phyloP scores from a whole-genome alignment of 1,140 invertebrate genomes.

The Campoletis sonorensis region DNA sequence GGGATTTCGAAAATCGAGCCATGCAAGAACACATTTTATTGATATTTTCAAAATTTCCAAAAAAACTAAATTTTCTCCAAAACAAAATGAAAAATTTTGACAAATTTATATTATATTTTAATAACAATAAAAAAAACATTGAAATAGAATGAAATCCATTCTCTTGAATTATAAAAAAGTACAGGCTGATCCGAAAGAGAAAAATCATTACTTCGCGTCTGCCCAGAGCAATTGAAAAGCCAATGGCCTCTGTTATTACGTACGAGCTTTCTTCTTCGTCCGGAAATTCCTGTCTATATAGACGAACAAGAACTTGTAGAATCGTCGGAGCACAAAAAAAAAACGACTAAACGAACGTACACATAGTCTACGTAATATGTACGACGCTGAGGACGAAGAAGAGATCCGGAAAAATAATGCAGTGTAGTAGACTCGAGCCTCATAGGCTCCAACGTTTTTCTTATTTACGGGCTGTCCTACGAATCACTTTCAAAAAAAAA shows the following conservation, averaged over 20 bases:
- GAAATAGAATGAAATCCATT: too few relatives aligned
- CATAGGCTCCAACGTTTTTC: neutral
- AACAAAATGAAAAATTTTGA: too few relatives aligned
- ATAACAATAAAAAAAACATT: too few relatives aligned
- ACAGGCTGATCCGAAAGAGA: neutral
- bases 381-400: neutral
- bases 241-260: slow-evolving; percentile 2
- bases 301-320: neutral
- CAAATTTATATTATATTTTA: too few relatives aligned
- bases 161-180: neutral
- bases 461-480: neutral
- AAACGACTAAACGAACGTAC: neutral
- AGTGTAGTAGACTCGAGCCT: neutral
- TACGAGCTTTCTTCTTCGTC: neutral
- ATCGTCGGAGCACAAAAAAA: neutral
- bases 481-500: too few relatives aligned
- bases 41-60: too few relatives aligned
- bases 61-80: too few relatives aligned
- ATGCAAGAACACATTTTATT: too few relatives aligned
- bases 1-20: too few relatives aligned
- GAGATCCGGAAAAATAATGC: neutral
- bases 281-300: slow-evolving; percentile 11
- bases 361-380: neutral
- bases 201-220: slow-evolving; percentile 8
- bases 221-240: neutral